Conservation (phyloP, 2,113 vertebrate genomes). For the Dromas ardeola region DNA sequence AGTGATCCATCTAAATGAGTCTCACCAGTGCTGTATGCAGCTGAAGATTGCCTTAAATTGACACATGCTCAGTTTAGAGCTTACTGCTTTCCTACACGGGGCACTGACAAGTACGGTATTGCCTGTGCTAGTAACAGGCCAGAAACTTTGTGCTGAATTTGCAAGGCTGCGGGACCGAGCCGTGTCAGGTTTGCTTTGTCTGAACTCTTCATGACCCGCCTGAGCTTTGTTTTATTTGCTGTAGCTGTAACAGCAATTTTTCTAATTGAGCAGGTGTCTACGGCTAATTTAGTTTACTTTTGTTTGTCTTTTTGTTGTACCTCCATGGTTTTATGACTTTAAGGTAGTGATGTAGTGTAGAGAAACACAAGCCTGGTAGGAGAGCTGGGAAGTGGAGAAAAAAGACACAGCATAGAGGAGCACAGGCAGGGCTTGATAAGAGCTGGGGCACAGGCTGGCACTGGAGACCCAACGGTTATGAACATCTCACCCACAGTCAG, state of each 20-base stretch:
- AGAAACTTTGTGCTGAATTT: constrained; percentile 22
- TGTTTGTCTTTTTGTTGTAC: constrained; percentile 8
- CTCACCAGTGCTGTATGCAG: neutral
- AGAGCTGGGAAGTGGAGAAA: neutral
- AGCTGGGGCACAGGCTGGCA: neutral
- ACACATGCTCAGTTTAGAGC: neutral
- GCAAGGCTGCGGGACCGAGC: neutral
- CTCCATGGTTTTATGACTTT: neutral
- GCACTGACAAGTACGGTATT: neutral
- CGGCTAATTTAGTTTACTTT: neutral
- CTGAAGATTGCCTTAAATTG: neutral
- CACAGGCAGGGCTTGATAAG: neutral
- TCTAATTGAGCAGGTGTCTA: constrained; percentile 14
- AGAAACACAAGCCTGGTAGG: neutral
- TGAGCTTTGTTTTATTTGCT: constrained; percentile 17
- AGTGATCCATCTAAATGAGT: neutral
- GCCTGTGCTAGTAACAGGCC: neutral
- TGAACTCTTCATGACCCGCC: constrained; percentile 28
- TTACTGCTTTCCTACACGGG: neutral
- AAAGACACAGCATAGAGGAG: neutral
- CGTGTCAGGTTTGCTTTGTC: neutral
- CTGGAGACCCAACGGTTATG: neutral
- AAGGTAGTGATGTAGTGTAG: neutral
- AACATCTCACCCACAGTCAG: neutral
- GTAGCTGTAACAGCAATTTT: constrained; percentile 10